Base-by-base conservation (phyloP, 1,140 invertebrate genomes). In the Orius insidiosus region DNA sequence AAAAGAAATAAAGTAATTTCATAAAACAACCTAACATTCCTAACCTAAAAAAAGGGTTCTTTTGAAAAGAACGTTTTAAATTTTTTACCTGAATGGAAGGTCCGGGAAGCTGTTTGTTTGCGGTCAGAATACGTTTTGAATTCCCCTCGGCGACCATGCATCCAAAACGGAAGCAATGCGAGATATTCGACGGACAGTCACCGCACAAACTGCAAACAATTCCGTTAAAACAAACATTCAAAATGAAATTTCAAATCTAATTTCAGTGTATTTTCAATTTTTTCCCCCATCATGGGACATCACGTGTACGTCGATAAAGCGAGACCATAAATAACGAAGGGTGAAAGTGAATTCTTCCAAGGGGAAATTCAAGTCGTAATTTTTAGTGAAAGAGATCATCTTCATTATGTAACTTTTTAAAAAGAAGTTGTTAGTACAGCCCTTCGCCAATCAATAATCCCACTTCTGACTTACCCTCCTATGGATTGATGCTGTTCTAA, bases 91-190 rank as follows among this genome's bases (percentile, higher is more conserved):
- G 77, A 37, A 92, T 82, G 4, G 72, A 60, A 1, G 87, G 86
- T 1, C 85, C 86, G 2, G 86, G 86, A 10, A 88, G 59, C 60
- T 77, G 75, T 42, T 83, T 67, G 62, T 93, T 90, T 1, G 80
- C 80, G 0, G 79, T 72, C 11, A 85, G 66, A 2, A 89, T 70
- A 1, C 73, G 73, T 8, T 76, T 65, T n/a, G 71, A 61, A 10
- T 1, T 70, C 75, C 40, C 47, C 34, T 50, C 48, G 18, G 45
- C 46, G 14, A 38, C 11, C 18, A 52, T 16, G 70, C 59, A 9
- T 65, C 64, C 41, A 35, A 13, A 34, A 31, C 46, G 36, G 35
- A 38, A 39, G 46, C 77, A 77, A 15, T 66, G 67, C 0, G 71
- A 74, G 11, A 68, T 61, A 55, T 82, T 80, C 32, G 60, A 65